These are phyloP conservation scores for Whitmania pigra DNA, from an alignment of 1,140 invertebrate species.

Conservation along the genomic window DNA sequence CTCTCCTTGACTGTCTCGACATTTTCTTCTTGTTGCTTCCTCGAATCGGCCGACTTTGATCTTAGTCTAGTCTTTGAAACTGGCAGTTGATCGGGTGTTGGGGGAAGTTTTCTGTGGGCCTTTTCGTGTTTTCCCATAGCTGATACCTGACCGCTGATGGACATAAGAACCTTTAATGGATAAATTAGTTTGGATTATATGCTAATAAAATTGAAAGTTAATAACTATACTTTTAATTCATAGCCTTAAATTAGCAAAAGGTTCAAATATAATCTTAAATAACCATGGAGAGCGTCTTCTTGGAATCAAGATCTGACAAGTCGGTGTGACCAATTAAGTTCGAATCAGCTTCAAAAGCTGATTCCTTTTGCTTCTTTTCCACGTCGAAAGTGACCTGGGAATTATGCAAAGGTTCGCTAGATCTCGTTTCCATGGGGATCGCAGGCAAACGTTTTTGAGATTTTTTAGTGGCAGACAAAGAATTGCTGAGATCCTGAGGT, in stretches of 20 bases:
- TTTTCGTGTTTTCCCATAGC: not conserved
- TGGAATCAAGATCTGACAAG: not conserved
- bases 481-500: too few relatives aligned
- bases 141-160: not conserved
- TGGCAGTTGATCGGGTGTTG: not conserved
- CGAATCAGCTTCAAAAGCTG: not conserved
- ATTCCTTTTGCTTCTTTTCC: conserved; percentile 27
- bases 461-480: not conserved
- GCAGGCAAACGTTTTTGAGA: conserved; percentile 2
- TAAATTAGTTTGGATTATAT: not conserved
- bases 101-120: not conserved
- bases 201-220: not conserved
- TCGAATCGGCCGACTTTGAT: conserved; percentile 22
- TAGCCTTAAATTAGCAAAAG: not conserved
- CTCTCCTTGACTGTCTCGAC: conserved; percentile 5
- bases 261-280: not conserved
- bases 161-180: not conserved
- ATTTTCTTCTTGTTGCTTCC: not conserved
- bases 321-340: conserved; percentile 6
- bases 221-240: not conserved
- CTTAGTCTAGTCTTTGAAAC: not conserved
- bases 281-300: conserved; percentile 8
- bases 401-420: not conserved
- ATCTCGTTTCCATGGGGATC: not conserved
- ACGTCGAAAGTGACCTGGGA: conserved; percentile 24